Conservation (phyloP, 2,113 vertebrate species). For the Oriolus oriolus region DNA sequence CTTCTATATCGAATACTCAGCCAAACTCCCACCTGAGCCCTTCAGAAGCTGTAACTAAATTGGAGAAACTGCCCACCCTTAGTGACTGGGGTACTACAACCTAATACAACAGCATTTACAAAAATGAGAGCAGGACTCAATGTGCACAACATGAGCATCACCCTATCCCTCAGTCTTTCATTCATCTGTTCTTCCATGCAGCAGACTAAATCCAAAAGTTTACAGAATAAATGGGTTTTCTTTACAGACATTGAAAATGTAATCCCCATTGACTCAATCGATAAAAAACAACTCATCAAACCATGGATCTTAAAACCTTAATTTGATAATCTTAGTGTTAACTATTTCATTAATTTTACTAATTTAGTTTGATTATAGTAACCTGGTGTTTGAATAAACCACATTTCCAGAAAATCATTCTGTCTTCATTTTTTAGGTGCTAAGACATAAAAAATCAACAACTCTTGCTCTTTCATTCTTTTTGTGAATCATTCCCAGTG, state of each 20-base stretch:
- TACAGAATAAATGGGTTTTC: not conserved
- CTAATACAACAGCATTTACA: not conserved
- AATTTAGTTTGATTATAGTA: not conserved
- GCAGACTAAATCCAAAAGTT: not conserved
- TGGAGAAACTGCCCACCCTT: not conserved
- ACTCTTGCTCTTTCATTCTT: not conserved
- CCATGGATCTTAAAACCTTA: not conserved
- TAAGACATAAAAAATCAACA: not conserved
- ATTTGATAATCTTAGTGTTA: not conserved
- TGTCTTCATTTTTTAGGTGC: not conserved
- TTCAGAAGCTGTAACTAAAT: not conserved
- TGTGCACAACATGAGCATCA: accelerated
- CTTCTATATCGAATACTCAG: not conserved
- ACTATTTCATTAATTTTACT: not conserved
- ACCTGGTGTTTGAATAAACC: not conserved
- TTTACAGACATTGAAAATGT: not conserved
- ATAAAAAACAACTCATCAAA: not conserved
- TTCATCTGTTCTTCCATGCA: not conserved
- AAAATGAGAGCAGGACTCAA: not conserved
- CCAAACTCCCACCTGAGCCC: not conserved
- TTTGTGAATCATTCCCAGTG: not conserved
- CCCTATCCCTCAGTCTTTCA: accelerated
- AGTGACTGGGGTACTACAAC: not conserved
- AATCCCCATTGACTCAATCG: not conserved
- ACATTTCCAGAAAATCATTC: not conserved